Evolutionary conservation across 2,113 vertebrate species (phyloP).

Genomic region (Pedionomus torquatus): DNA sequence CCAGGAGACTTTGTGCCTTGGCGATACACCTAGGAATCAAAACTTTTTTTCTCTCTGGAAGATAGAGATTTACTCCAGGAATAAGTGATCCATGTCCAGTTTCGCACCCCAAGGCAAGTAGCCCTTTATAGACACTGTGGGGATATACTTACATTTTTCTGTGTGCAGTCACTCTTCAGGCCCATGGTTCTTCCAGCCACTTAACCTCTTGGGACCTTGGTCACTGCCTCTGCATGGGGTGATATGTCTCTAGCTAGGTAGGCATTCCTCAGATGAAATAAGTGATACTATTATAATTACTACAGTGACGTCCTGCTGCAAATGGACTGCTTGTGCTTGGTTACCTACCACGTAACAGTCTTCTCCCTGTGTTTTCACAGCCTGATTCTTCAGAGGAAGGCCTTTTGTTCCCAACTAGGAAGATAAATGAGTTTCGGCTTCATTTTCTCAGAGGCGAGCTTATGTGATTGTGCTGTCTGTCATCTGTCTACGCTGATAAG

Average conservation of each 20-base stretch:
- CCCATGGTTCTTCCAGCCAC: not conserved
- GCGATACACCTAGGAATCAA: not conserved
- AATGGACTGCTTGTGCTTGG: not conserved
- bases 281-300: not conserved
- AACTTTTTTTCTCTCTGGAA: not conserved
- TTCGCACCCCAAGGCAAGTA: not conserved
- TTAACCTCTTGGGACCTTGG: not conserved
- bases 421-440: slow-evolving; percentile 51
- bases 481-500: slow-evolving; percentile 30
- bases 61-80: not conserved
- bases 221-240: not conserved
- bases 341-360: not conserved
- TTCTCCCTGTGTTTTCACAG: slow-evolving; percentile 24
- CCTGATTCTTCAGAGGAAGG: slow-evolving; percentile 28
- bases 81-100: not conserved
- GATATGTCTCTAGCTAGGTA: not conserved
- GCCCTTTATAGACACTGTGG: not conserved
- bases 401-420: slow-evolving; percentile 20
- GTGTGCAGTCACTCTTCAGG: not conserved
- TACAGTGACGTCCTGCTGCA: not conserved
- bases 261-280: not conserved
- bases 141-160: not conserved
- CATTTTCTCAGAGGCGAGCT: slow-evolving; percentile 52
- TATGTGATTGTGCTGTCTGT: slow-evolving; percentile 50
- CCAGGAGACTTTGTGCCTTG: not conserved